Base-by-base conservation (phyloP, 2,113 vertebrate species). In the Rhinoderma darwinii region DNA sequence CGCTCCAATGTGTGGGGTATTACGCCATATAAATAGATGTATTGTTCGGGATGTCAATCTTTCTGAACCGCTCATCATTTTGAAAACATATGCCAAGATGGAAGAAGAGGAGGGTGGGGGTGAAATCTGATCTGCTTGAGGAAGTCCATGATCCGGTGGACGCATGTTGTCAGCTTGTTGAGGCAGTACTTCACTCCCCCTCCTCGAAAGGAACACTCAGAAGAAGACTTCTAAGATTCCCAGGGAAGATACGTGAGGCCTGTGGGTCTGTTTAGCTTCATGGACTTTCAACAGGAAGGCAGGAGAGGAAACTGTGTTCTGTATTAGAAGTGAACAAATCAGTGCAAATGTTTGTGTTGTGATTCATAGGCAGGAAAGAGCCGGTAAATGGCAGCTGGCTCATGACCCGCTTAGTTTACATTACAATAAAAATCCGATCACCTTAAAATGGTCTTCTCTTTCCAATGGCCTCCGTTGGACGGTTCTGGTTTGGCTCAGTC, bases 21-120 rank as follows among this genome's bases (percentile, higher is more conserved):
- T 50, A 81, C 75, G 15, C 66, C 78, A 86, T 70, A 86, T 86
- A 86, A 86, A 80, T 86, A 80, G 84, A 80, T 56, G 75, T 68
- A 86, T 86, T 86, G 84, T 86, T 86, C 59, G 7, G 44, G 75
- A 39, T 86, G 61, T 78, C 84, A 81, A 32, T 72, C 35, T 73
- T 50, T 73, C 77, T 72, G 84, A 86, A 81, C 76, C 35, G 47
- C 44, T 86, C 75, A 70, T 86, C 84, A 10, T 81, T 73, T 54
- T 43, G 20, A 79, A 78, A 86, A 68, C 75, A 50, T 50, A 75
- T 41, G 74, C 73, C 39, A 63, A 77, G 84, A 39, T 66, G 43
- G 37, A 47, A 70, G 39, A 70, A 70, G 17, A 15, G 27, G 61
- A 20, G 72, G 35, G 70, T n/a, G 27, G 44, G 30, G 43, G 20